Conservation (phyloP, 2,113 vertebrate genomes). For the Ammodytes dubius region DNA sequence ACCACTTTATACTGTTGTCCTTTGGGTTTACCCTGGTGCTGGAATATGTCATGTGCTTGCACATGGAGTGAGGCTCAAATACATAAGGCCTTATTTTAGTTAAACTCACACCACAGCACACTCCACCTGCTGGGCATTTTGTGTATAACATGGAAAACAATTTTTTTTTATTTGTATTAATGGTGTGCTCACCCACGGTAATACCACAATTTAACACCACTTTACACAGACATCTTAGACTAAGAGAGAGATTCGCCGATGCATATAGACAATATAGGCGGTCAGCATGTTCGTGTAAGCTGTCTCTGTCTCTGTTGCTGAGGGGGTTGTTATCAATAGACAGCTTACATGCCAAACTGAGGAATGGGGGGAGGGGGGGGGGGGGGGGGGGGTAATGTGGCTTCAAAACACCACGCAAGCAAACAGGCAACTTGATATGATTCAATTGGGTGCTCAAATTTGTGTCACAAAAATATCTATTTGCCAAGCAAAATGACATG, state of each 20-base stretch:
- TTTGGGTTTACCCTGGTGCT: conserved; percentile 53
- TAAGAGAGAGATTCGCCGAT: background rate
- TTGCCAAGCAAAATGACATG: background rate
- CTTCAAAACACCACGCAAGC: conserved; percentile 30
- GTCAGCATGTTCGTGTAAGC: conserved; percentile 18
- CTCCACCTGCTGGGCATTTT: conserved; percentile 70
- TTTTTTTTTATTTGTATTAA: too few relatives aligned
- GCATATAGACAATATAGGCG: conserved; percentile 7
- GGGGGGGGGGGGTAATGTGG: conserved; percentile 31
- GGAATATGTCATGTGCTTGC: conserved; percentile 52
- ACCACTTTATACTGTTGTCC: conserved; percentile 57
- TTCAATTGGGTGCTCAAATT: background rate
- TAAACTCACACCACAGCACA: conserved; percentile 27
- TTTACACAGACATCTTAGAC: conserved; percentile 2
- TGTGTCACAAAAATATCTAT: background rate
- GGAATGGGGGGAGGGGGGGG: conserved; percentile 47
- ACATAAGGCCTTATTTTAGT: conserved; percentile 28
- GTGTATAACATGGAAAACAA: background rate
- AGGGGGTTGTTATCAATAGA: conserved; percentile 58
- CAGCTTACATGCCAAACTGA: conserved; percentile 45
- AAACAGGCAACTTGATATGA: conserved; percentile 30
- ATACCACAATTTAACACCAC: background rate
- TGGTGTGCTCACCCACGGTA: background rate
- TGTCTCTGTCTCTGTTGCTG: conserved; percentile 31
- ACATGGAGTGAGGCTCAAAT: conserved; percentile 28